Evolutionary conservation across 2,113 vertebrate genomes (phyloP).

Genomic region (Pseudopodoces humilis): DNA sequence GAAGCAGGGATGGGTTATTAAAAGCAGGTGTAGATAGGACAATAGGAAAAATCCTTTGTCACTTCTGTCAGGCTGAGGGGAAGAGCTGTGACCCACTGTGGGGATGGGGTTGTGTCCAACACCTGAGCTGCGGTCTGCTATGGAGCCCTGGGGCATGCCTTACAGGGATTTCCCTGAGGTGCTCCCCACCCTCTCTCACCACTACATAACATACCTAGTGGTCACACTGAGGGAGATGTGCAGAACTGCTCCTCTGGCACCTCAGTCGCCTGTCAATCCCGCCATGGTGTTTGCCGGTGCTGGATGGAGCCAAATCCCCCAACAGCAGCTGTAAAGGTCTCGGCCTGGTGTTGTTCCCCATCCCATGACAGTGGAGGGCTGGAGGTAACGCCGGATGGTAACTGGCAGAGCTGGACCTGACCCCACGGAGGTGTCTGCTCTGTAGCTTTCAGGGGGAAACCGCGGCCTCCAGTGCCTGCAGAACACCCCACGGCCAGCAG

Average conservation of each 20-base stretch:
- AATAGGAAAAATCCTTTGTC: neutral
- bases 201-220: rapidly evolving
- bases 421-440: rapidly evolving
- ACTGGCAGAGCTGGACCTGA: too few relatives aligned
- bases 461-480: neutral
- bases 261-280: rapidly evolving
- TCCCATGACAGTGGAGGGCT: rapidly evolving
- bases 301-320: neutral
- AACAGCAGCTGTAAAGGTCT: neutral
- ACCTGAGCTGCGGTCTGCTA: rapidly evolving
- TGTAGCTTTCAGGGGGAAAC: neutral
- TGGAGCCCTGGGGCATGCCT: neutral
- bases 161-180: neutral
- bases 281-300: rapidly evolving
- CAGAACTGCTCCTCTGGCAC: rapidly evolving
- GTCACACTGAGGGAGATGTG: rapidly evolving
- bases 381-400: rapidly evolving
- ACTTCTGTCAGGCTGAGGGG: neutral
- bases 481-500: neutral
- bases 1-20: neutral
- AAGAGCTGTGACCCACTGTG: rapidly evolving
- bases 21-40: neutral
- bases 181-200: neutral
- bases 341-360: rapidly evolving
- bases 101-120: neutral